phyloP scores from a whole-genome alignment of 1,140 invertebrate species.

The Zaprionus kolodkinae region DNA sequence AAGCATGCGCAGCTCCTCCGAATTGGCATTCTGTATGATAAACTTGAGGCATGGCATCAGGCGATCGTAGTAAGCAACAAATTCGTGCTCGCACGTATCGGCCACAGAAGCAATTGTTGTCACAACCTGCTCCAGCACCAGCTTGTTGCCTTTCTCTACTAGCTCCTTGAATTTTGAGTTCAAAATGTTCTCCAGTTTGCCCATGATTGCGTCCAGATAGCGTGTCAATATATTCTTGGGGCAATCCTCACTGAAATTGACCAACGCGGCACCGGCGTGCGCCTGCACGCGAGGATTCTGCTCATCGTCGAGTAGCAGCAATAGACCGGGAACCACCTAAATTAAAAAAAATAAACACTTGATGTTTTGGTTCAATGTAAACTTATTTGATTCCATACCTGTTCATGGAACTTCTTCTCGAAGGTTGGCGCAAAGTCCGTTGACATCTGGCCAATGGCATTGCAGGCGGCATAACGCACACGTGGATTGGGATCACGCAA shows the following conservation, averaged over 20 bases:
- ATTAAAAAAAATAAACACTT: background rate
- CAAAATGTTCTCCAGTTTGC: conserved; percentile 95
- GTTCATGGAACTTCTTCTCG: conserved; percentile 98
- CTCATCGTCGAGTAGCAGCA: conserved; percentile 96
- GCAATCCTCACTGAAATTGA: conserved; percentile 99
- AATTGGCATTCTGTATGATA: conserved; percentile 96
- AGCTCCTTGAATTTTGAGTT: conserved; percentile 97
- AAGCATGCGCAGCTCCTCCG: conserved; percentile 93
- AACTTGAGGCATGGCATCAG: conserved; percentile 23
- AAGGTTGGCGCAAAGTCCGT: conserved; percentile 98
- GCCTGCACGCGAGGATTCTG: conserved; percentile 97
- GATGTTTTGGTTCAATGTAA: background rate
- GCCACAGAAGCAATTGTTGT: conserved; percentile 99
- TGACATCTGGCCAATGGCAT: conserved; percentile 99
- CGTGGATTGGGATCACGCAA: conserved; percentile 89
- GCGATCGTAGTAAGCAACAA: conserved; percentile 85
- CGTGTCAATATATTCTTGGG: conserved; percentile 96
- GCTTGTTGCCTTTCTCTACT: conserved; percentile 96
- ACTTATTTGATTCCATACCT: conserved; percentile 73
- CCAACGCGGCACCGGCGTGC: conserved; percentile 96
- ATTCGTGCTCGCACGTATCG: conserved; percentile 99
- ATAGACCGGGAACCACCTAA: conserved; percentile 93
- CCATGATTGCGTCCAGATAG: conserved; percentile 96
- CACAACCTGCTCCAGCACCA: conserved; percentile 98
- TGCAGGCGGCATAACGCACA: conserved; percentile 95